These are phyloP conservation scores for Lordiphosa collinella DNA, from an alignment of 1,140 invertebrate species.

Conservation along the genomic window DNA sequence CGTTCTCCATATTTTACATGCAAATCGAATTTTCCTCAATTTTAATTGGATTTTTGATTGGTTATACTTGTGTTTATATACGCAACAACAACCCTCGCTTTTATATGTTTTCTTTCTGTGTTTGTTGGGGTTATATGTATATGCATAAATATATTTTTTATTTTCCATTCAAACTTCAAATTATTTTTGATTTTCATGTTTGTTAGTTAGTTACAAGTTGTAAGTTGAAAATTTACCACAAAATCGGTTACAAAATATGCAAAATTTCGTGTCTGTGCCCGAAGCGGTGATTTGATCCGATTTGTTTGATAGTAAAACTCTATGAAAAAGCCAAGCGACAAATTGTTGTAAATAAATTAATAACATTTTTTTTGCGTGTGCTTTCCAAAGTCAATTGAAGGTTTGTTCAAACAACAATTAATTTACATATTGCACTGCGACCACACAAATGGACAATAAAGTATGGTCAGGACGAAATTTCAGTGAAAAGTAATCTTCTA, in stretches of 20 bases:
- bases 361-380: slow-evolving; percentile 1
- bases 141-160: slow-evolving; percentile 14
- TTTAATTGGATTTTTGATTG: slow-evolving; percentile 80
- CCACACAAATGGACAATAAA: slow-evolving; percentile 19
- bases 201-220: slow-evolving; percentile 53
- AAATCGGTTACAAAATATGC: slow-evolving; percentile 49
- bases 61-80: slow-evolving; percentile 79
- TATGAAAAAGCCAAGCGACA: background rate
- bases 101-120: background rate
- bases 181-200: slow-evolving; percentile 46
- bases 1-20: slow-evolving; percentile 78
- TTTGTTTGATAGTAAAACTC: slow-evolving; percentile 8
- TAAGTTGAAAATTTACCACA: slow-evolving; percentile 59
- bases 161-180: slow-evolving; percentile 27
- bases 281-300: slow-evolving; percentile 11
- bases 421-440: slow-evolving; percentile 10
- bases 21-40: slow-evolving; percentile 80
- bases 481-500: background rate
- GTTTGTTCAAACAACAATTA: slow-evolving; percentile 12
- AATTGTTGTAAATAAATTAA: slow-evolving; percentile 8
- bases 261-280: slow-evolving; percentile 16
- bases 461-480: background rate
- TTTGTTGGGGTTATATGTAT: slow-evolving; percentile 12
- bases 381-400: background rate
- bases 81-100: slow-evolving; percentile 39